These are phyloP conservation scores for Bombyx mori DNA, from an alignment of 1,140 invertebrate species.

Conservation along the genomic window ASM3026992v2 NC_085128.1:8132501-8133000, in stretches of 20 bases:
- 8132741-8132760: constrained; percentile 16
- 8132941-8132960: constrained; percentile 60
- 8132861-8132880: constrained; percentile 11
- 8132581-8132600: too few relatives aligned
- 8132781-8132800: constrained; percentile 32
- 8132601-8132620: too few relatives aligned
- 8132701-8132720: too few relatives aligned
- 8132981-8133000: constrained; percentile 58
- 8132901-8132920: constrained; percentile 52
- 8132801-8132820: constrained; percentile 29
- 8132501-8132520: too few relatives aligned
- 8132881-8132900: too few relatives aligned
- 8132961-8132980: constrained; percentile 59
- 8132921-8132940: constrained; percentile 26
- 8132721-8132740: constrained; percentile 1
- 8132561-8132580: too few relatives aligned
- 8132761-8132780: constrained; percentile 25
- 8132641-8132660: too few relatives aligned
- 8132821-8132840: constrained; percentile 33
- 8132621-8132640: too few relatives aligned
- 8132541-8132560: too few relatives aligned
- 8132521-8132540: too few relatives aligned
- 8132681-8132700: too few relatives aligned
- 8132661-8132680: too few relatives aligned
- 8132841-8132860: constrained; percentile 33